A percentile compares a stretch with the other conserved stretches of the same genome.
Conservation (phyloP, 2,797 vertebrate species). For the Zalophus californianus region DNA sequence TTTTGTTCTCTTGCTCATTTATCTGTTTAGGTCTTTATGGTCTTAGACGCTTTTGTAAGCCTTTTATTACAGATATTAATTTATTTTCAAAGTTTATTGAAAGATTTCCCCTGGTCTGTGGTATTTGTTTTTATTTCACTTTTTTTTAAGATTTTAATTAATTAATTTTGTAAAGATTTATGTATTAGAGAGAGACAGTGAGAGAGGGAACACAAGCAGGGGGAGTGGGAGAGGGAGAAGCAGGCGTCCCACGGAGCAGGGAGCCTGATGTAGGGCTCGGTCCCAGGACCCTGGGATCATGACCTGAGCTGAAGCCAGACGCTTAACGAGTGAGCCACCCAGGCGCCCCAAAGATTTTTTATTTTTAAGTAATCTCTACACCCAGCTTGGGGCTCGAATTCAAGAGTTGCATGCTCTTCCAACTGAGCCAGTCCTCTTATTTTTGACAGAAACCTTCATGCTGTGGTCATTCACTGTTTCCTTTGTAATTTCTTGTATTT, state of each 20-base stretch:
- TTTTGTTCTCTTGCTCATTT: not conserved
- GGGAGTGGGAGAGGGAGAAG: no score
- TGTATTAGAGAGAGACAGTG: no score
- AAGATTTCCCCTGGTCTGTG: not conserved
- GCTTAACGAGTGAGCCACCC: no score
- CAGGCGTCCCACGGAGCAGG: no score
- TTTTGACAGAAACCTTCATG: not conserved
- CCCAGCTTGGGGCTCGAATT: not conserved
- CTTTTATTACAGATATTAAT: not conserved
- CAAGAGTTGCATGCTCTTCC: not conserved
- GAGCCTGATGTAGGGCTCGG: no score
- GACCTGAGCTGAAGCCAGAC: no score
- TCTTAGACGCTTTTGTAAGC: not conserved
- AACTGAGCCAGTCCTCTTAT: not conserved
- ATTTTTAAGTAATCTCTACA: not conserved
- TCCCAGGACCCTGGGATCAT: no score
- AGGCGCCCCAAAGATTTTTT: not conserved
- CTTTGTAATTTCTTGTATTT: conserved; percentile 18
- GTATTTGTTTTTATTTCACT: not conserved
- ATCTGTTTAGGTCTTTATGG: not conserved
- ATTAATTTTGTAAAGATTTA: no score
- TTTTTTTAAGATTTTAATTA: no score
- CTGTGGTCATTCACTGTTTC: not conserved
- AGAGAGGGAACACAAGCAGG: no score
- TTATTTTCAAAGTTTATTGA: not conserved